Percentiles rank a stretch among this genome's conserved stretches.
Evolutionary conservation across 2,888 invertebrate species (phyloP).

Genomic region (Nudaria mundana): DNA sequence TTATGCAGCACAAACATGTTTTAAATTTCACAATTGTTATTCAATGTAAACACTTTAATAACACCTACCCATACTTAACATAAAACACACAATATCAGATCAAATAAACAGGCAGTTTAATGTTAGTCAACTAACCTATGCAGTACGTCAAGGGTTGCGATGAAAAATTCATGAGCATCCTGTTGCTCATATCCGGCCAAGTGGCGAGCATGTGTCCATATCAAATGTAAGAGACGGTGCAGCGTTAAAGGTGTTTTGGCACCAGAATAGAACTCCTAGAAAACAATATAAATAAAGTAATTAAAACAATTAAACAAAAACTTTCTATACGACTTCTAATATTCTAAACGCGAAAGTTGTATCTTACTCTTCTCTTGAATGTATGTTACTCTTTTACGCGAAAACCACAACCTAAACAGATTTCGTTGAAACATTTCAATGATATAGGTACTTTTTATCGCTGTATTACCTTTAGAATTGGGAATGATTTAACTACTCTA

Average conservation of each 20-base stretch:
- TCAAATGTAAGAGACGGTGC: slow-evolving; percentile 93
- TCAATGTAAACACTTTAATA: too few relatives aligned
- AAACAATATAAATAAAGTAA: slow-evolving; percentile 16
- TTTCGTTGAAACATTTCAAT: too few relatives aligned
- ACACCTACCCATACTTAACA: background rate
- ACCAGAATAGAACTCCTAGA: slow-evolving; percentile 94
- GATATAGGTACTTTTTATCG: too few relatives aligned
- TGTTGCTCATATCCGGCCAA: slow-evolving; percentile 98
- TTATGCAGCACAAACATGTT: too few relatives aligned
- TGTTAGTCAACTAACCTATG: slow-evolving; percentile 80
- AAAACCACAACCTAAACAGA: too few relatives aligned
- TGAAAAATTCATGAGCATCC: slow-evolving; percentile 99
- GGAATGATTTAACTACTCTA: too few relatives aligned
- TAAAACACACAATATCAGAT: background rate
- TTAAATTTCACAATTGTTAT: too few relatives aligned
- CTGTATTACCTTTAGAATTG: too few relatives aligned
- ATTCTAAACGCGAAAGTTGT: background rate
- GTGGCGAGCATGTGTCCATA: slow-evolving; percentile 98
- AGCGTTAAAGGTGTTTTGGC: slow-evolving; percentile 93
- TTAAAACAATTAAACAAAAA: slow-evolving; percentile 12
- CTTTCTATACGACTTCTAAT: background rate
- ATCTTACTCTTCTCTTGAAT: background rate
- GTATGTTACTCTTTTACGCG: background rate
- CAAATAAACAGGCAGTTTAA: background rate
- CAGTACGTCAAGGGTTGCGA: slow-evolving; percentile 95